Percentiles rank a stretch among this genome's conserved stretches.
Evolutionary conservation across 2,797 vertebrate species (phyloP).

Genomic region (Halcyon chelicuti): DNA sequence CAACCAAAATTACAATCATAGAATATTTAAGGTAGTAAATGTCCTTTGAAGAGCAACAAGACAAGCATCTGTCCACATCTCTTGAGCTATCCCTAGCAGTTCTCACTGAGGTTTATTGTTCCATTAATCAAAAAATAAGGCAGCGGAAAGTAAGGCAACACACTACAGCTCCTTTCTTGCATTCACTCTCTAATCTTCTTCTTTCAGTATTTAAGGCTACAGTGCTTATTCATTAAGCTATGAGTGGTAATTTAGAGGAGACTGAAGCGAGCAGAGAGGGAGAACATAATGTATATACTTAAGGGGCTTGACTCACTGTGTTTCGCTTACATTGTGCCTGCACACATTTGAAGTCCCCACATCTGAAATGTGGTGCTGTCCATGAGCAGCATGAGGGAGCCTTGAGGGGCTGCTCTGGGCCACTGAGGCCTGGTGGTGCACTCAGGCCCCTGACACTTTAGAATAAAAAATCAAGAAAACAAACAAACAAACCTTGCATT

Average conservation of each 20-base stretch:
- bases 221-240: neutral
- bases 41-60: conserved; percentile 23
- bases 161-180: neutral
- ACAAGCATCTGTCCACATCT: conserved; percentile 1
- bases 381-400: neutral
- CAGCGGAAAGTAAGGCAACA: neutral
- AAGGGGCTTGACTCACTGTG: neutral
- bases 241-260: neutral
- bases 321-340: neutral
- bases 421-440: rapidly evolving
- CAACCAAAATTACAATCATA: conserved; percentile 39
- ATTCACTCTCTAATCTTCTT: neutral
- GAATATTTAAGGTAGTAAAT: conserved; percentile 43
- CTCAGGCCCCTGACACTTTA: neutral
- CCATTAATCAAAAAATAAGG: conserved; percentile 18
- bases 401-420: rapidly evolving
- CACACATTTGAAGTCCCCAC: neutral
- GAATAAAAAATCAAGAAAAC: neutral
- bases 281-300: neutral
- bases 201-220: neutral
- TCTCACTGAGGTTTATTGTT: neutral
- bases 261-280: neutral
- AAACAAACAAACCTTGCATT: neutral
- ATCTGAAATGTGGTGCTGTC: neutral
- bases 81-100: neutral